Evolutionary conservation across 1,140 invertebrate genomes (phyloP).

Genomic region (Amphibalanus amphitrite): DNA sequence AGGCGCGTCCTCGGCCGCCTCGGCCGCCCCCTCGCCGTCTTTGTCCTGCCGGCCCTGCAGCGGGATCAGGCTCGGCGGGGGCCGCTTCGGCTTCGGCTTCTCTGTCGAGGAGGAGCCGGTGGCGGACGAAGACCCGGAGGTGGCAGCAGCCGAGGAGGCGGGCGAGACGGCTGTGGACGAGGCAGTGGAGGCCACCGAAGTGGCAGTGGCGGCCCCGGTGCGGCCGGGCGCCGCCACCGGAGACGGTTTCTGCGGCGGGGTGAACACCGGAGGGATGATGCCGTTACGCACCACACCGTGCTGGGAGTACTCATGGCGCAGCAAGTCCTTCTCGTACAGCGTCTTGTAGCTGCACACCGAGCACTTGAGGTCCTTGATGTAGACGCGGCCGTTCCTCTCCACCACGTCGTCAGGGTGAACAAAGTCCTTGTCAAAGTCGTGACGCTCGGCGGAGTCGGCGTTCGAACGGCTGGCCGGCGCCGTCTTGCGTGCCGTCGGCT

Average conservation of each 20-base stretch:
- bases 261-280: constrained; percentile 24
- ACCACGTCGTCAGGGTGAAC: constrained; percentile 32
- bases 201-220: too few species aligned
- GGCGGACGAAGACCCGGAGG: too few species aligned
- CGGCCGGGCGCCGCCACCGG: not conserved
- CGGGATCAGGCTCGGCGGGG: constrained; percentile 17
- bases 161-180: too few species aligned
- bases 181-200: too few species aligned
- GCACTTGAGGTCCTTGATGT: constrained; percentile 30
- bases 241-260: constrained; percentile 9
- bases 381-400: constrained; percentile 29
- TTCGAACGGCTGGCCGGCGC: constrained; percentile 16
- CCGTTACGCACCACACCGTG: constrained; percentile 26
- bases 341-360: constrained; percentile 34
- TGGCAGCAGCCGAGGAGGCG: too few species aligned
- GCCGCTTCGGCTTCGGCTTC: constrained; percentile 11
- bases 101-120: not conserved
- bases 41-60: constrained; percentile 3
- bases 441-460: constrained; percentile 19
- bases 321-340: constrained; percentile 35
- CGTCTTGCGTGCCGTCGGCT: constrained; percentile 21
- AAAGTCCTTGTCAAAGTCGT: constrained; percentile 27
- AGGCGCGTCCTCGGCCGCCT: not conserved
- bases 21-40: not conserved
- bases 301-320: constrained; percentile 32